Percentiles rank a stretch among this genome's conserved stretches.
phyloP scores from a whole-genome alignment of 2,888 invertebrate genomes.

The Alcis repandata region DNA sequence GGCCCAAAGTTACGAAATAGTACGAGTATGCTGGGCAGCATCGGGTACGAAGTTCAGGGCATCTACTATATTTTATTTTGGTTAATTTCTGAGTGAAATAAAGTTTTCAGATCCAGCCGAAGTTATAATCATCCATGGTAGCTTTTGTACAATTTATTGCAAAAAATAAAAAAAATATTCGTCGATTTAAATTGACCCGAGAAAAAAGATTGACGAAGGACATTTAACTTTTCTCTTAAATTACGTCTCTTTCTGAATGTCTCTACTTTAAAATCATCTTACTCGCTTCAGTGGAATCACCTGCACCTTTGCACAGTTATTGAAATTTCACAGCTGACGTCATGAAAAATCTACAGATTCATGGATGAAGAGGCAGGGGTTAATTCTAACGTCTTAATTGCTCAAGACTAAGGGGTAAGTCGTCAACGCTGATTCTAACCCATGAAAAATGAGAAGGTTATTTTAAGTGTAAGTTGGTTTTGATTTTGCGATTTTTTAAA shows the following conservation, averaged over 20 bases:
- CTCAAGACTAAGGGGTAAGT: not conserved
- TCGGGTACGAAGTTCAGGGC: too few relatives aligned
- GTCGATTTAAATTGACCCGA: not conserved
- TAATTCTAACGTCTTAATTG: not conserved
- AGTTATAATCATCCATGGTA: too few relatives aligned
- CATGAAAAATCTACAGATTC: slow-evolving; percentile 30
- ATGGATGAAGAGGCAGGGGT: slow-evolving; percentile 12
- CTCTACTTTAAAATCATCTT: slow-evolving; percentile 22
- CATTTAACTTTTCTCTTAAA: slow-evolving; percentile 10
- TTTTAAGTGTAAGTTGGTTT: too few relatives aligned
- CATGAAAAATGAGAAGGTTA: too few relatives aligned
- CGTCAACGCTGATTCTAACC: too few relatives aligned
- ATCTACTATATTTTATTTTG: too few relatives aligned
- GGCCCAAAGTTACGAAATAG: too few relatives aligned
- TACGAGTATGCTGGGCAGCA: too few relatives aligned
- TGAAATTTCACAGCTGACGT: slow-evolving; percentile 35
- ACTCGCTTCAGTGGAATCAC: slow-evolving; percentile 22
- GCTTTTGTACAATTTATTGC: not conserved
- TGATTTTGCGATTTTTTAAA: too few relatives aligned
- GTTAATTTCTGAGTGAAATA: too few relatives aligned
- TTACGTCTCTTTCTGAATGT: slow-evolving; percentile 9
- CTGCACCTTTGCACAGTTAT: slow-evolving; percentile 32
- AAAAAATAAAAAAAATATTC: too few relatives aligned
- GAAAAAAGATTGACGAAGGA: not conserved
- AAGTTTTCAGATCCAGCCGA: too few relatives aligned